Evolutionary conservation across 2,113 vertebrate genomes (phyloP), one percentile per base, ranked within the genome.

Genomic region (Xiphophorus hellerii): DNA sequence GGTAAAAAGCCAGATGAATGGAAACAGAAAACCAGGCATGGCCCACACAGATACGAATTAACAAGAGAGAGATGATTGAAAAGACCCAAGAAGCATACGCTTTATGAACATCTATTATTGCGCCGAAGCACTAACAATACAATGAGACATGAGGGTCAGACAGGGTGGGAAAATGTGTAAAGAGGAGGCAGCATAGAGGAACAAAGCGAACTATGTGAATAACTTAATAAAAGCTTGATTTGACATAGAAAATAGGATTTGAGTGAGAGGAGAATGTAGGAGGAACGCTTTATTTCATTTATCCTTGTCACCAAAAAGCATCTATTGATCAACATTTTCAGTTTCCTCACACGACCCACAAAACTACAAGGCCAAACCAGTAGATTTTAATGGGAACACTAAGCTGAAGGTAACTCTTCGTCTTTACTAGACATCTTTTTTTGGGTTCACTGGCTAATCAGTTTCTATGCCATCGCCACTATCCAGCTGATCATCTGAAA

Each of bases 21-120:
- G 68, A 86, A 85, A 83, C 63, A 35, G 71, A 88, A 86, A 84
- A 54, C n/a, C 76, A 5, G 22, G 48, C 27, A 27, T 71, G 27
- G 75, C 68, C 67, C 79, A 77, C 76, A 75, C 9, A 60, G 37
- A 69, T 82, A 75, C 73, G 74, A 78, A 87, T 90, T 83, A 89
- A 84, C 78, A 33, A 61, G 74, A 74, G 76, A 74, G 39, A 73
- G 64, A 86, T 88, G 68, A 91, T 84, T 77, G 77, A 89, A 91
- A 85, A 82, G 79, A 68, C 76, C 69, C 15, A 1, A 75, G 68
- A 81, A 84, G 64, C 74, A 37, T 74, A 79, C 85, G 76, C 83
- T 87, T 88, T 33, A 83, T 86, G 74, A 90, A 87, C 84, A 90
- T 89, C 77, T 76, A 88, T 92, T 88, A 90, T 78, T 75, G 75